These are phyloP conservation scores for Mystacornis crossleyi DNA, from an alignment of 2,113 vertebrate genomes.

Conservation along the genomic window DNA sequence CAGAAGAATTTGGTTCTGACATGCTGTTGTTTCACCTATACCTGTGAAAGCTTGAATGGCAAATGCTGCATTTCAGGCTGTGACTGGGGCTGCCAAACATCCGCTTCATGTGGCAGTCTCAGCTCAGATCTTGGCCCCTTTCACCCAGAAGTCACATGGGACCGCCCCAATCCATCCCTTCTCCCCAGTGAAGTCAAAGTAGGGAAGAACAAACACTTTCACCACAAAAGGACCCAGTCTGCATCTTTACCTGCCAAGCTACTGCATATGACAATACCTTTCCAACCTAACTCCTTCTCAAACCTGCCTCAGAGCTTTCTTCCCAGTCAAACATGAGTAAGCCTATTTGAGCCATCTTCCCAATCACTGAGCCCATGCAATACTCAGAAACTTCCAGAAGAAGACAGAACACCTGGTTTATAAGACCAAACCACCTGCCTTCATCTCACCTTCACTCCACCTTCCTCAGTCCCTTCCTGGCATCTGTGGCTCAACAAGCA, in stretches of 20 bases:
- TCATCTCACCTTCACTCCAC: background rate
- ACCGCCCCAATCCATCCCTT: background rate
- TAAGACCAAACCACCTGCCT: background rate
- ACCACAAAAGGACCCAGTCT: background rate
- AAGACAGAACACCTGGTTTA: background rate
- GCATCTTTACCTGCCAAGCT: background rate
- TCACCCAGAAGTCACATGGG: background rate
- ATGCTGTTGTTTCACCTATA: background rate
- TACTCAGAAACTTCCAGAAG: background rate
- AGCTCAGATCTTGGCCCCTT: background rate
- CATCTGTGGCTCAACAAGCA: fast-evolving
- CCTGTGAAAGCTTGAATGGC: background rate
- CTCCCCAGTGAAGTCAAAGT: background rate
- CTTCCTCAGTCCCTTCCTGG: background rate
- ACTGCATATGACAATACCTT: background rate
- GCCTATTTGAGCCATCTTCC: background rate
- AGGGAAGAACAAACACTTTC: background rate
- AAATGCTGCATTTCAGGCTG: background rate
- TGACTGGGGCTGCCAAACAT: background rate
- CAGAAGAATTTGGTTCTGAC: background rate
- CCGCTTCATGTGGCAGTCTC: background rate
- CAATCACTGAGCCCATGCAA: background rate
- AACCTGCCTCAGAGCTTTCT: background rate
- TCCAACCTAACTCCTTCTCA: background rate
- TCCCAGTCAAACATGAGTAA: background rate